phyloP scores from a whole-genome alignment of 2,888 invertebrate genomes.

The Caenorhabditis japonica region DNA sequence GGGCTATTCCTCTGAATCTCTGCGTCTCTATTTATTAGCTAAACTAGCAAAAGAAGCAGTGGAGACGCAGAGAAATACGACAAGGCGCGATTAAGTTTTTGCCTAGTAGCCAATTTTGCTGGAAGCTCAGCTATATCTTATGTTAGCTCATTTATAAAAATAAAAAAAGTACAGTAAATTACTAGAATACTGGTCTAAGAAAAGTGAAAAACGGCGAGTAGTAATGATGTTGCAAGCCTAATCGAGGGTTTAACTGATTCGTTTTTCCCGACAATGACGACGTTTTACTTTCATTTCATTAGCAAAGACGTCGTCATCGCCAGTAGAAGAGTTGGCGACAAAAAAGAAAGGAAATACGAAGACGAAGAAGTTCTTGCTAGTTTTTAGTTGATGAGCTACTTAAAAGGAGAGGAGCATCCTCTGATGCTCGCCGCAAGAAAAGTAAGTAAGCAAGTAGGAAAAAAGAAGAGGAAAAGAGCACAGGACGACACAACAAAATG shows the following conservation, averaged over 20 bases:
- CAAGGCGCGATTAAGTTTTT: too few relatives aligned
- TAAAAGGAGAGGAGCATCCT: conserved; percentile 10
- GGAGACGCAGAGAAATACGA: too few relatives aligned
- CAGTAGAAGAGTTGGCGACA: conserved; percentile 2
- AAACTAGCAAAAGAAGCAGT: too few relatives aligned
- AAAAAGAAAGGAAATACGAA: background rate
- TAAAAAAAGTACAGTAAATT: conserved; percentile 5
- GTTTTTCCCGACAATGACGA: too few relatives aligned
- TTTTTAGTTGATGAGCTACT: conserved; percentile 45
- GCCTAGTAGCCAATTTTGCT: too few relatives aligned
- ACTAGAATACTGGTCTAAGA: background rate
- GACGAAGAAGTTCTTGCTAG: conserved; percentile 10
- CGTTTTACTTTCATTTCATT: too few relatives aligned
- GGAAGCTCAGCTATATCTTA: too few relatives aligned
- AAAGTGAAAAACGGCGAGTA: conserved; percentile 9
- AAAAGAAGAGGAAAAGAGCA: conserved; percentile 1
- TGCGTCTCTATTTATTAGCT: too few relatives aligned
- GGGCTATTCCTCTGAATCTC: too few relatives aligned
- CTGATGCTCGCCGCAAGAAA: conserved; percentile 4
- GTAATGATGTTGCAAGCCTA: conserved; percentile 52
- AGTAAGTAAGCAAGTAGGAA: conserved; percentile 1
- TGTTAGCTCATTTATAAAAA: too few relatives aligned
- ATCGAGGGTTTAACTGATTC: too few relatives aligned
- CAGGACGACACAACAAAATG: conserved; percentile 26
- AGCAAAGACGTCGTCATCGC: background rate